These are phyloP conservation scores for Pipistrellus kuhlii DNA, from an alignment of 2,797 vertebrate species.

Conservation along the genomic window DNA sequence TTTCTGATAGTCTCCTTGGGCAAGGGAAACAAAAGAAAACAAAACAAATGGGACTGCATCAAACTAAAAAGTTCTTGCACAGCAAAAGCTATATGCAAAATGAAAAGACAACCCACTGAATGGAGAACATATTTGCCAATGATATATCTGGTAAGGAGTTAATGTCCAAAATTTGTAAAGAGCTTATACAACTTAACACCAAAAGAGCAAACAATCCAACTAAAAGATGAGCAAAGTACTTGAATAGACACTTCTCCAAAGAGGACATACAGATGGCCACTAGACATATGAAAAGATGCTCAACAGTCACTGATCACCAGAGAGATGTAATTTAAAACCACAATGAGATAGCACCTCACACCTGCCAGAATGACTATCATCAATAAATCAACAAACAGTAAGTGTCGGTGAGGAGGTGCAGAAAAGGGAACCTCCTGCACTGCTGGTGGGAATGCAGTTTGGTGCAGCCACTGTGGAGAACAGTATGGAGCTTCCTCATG, in stretches of 20 bases:
- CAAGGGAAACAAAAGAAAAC: background rate
- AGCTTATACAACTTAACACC: background rate
- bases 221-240: background rate
- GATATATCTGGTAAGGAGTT: background rate
- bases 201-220: background rate
- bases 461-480: background rate
- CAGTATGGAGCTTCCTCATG: background rate
- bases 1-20: background rate
- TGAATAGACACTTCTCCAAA: background rate
- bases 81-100: background rate
- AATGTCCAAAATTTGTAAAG: background rate
- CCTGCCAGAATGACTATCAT: background rate
- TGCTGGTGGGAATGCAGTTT: background rate
- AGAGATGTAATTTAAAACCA: background rate
- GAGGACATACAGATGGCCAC: background rate
- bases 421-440: background rate
- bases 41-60: background rate
- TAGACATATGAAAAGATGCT: background rate
- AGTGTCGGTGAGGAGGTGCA: background rate
- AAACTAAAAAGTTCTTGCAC: background rate
- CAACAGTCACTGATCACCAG: background rate
- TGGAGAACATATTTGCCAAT: background rate
- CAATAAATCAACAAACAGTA: background rate
- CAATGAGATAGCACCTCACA: background rate
- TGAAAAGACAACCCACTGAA: background rate